These are phyloP conservation scores for Branchellion lobata DNA, from an alignment of 2,888 invertebrate genomes.

Conservation along the genomic window DNA sequence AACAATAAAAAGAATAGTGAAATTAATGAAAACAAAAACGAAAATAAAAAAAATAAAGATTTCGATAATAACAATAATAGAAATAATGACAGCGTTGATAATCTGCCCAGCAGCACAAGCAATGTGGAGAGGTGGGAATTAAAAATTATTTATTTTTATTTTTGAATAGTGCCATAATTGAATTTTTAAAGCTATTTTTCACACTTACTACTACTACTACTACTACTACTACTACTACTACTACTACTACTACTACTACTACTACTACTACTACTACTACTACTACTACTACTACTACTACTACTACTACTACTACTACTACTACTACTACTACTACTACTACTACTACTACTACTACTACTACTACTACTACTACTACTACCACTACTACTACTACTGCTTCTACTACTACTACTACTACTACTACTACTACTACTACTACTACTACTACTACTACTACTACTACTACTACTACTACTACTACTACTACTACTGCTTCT, in stretches of 20 bases:
- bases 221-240: no score
- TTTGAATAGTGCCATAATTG: neutral
- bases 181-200: neutral
- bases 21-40: no score
- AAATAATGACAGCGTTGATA: neutral
- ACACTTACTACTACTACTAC: neutral
- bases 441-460: conserved; percentile 3
- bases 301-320: neutral
- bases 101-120: neutral
- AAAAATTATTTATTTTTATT: neutral
- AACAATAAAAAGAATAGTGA: no score
- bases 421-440: conserved; percentile 7
- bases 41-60: no score
- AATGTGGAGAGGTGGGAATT: neutral
- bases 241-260: no score
- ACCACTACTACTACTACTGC: no score
- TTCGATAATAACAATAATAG: no score
- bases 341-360: neutral
- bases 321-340: neutral
- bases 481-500: no score
- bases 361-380: neutral
- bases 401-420: no score
- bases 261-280: no score
- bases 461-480: conserved; percentile 7
- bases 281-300: no score